phyloP scores from a whole-genome alignment of 2,113 vertebrate species.

The Poeciliopsis prolifica region DNA sequence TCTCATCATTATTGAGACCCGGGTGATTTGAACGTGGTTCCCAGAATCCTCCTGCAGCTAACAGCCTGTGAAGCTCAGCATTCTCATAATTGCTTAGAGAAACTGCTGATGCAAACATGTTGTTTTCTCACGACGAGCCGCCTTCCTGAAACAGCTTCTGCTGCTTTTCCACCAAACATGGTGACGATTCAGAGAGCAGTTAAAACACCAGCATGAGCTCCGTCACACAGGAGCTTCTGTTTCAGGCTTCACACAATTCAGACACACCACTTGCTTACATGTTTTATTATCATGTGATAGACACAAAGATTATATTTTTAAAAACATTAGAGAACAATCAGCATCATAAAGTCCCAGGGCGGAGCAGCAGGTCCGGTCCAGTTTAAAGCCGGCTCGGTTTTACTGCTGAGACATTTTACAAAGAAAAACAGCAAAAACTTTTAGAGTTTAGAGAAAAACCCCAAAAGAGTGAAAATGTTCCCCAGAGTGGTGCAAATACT shows the following conservation, averaged over 20 bases:
- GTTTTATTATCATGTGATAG: not conserved
- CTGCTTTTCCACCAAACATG: conserved; percentile 5
- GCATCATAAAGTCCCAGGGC: too few relatives aligned
- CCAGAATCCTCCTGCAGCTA: not conserved
- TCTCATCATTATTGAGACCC: not conserved
- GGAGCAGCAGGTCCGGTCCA: too few relatives aligned
- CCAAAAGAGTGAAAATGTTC: too few relatives aligned
- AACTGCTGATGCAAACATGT: not conserved
- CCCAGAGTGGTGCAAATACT: too few relatives aligned
- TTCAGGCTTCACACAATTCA: not conserved
- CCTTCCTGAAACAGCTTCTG: not conserved
- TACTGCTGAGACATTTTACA: too few relatives aligned
- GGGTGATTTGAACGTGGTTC: not conserved
- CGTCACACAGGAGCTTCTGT: too few relatives aligned
- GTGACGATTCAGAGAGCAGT: not conserved
- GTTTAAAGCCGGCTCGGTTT: too few relatives aligned
- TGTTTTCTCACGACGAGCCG: not conserved
- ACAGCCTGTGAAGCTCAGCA: conserved; percentile 5
- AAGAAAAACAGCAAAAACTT: too few relatives aligned
- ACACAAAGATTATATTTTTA: not conserved
- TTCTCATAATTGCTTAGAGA: not conserved
- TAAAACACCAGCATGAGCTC: not conserved
- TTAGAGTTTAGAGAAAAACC: too few relatives aligned
- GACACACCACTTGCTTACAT: not conserved
- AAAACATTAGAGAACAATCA: too few relatives aligned